Conservation (phyloP, 2,888 invertebrate genomes). For the Rhopalosiphum nymphaeae region DNA sequence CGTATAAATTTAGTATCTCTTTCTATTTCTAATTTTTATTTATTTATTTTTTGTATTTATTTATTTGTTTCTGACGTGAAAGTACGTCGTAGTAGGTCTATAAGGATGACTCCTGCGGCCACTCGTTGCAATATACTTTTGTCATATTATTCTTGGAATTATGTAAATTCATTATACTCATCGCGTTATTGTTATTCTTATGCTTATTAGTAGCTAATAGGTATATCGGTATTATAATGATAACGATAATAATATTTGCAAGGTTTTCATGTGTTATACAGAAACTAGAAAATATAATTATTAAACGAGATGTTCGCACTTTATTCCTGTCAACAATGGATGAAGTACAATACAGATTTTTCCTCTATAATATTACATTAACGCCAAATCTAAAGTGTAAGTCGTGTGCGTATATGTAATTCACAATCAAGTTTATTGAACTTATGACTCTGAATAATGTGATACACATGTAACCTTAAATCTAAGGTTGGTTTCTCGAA, state of each 20-base stretch:
- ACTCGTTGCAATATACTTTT: background rate
- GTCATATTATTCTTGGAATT: conserved; percentile 52
- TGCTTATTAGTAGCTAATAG: too few species aligned
- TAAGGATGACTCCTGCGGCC: conserved; percentile 5
- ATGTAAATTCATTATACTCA: conserved; percentile 35
- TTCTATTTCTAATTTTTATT: conserved; percentile 25
- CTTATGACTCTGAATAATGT: too few species aligned
- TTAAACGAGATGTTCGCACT: background rate
- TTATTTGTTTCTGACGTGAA: conserved; percentile 36
- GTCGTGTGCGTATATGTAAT: too few species aligned
- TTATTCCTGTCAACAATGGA: background rate
- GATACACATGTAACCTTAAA: too few species aligned
- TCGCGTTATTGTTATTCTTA: background rate
- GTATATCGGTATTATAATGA: background rate
- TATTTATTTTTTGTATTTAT: background rate
- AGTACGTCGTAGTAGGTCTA: conserved; percentile 14
- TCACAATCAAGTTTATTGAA: too few species aligned
- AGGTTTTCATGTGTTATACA: background rate
- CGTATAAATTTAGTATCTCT: background rate
- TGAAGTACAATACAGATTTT: background rate
- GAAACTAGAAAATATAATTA: background rate
- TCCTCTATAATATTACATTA: background rate
- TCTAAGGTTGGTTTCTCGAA: too few species aligned
- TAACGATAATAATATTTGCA: background rate
- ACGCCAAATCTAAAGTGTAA: background rate